Percentiles rank a stretch among this genome's conserved stretches.
phyloP scores from a whole-genome alignment of 2,797 vertebrate genomes.

The Ctenopoma multispine region DNA sequence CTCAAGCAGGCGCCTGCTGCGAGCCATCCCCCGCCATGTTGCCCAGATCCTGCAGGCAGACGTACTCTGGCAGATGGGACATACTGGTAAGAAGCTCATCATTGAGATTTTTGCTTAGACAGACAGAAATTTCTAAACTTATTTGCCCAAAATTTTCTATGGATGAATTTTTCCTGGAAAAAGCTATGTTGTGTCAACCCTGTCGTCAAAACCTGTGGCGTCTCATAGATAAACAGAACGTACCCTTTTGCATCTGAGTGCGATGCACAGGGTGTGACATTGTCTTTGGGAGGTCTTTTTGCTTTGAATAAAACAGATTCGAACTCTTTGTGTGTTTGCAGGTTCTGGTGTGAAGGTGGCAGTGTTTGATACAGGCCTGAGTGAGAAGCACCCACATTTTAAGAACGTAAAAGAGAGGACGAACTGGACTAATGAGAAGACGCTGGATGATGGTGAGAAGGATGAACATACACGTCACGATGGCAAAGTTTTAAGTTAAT shows the following conservation, averaged over 20 bases:
- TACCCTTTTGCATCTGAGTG: too few relatives aligned
- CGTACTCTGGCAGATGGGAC: conserved; percentile 98
- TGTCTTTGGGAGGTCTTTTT: not conserved
- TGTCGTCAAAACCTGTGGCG: too few relatives aligned
- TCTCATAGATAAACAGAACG: too few relatives aligned
- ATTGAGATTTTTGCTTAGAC: not conserved
- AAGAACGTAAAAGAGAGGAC: conserved; percentile 99
- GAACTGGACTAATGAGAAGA: conserved; percentile 99
- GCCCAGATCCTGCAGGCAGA: conserved; percentile 98
- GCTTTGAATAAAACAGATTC: not conserved
- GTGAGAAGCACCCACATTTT: conserved; percentile 98
- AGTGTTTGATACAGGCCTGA: conserved; percentile 97
- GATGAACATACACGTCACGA: conserved; percentile 34
- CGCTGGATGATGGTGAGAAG: conserved; percentile 94
- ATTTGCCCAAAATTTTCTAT: too few relatives aligned
- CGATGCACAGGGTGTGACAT: too few relatives aligned
- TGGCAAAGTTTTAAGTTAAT: not conserved
- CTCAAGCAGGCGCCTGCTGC: conserved; percentile 93
- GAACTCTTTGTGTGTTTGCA: conserved; percentile 50
- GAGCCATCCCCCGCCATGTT: conserved; percentile 96
- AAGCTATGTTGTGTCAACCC: too few relatives aligned
- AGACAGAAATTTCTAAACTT: too few relatives aligned
- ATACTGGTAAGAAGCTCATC: conserved; percentile 86
- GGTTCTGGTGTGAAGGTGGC: conserved; percentile 97
- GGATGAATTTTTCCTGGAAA: too few relatives aligned